These are phyloP conservation scores for Gavialis gangeticus DNA, from an alignment of 2,113 vertebrate genomes.

Conservation along the genomic window DNA sequence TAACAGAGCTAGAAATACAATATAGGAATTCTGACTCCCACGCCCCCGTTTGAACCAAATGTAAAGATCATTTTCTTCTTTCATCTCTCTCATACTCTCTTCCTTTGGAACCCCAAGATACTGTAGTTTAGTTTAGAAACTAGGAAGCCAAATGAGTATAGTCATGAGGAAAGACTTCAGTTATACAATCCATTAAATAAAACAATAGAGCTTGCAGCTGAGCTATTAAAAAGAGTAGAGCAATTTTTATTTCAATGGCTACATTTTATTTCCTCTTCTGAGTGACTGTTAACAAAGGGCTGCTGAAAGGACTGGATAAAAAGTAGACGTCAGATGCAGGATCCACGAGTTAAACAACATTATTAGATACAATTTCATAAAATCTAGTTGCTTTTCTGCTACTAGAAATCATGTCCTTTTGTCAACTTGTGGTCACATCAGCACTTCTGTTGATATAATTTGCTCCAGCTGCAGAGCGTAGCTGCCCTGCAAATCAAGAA, in stretches of 20 bases:
- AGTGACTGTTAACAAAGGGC: slow-evolving; percentile 89
- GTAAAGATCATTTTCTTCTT: slow-evolving; percentile 56
- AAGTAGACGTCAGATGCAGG: slow-evolving; percentile 90
- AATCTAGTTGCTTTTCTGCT: slow-evolving; percentile 90
- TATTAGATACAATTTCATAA: slow-evolving; percentile 93
- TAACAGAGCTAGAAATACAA: not conserved
- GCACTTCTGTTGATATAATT: slow-evolving; percentile 92
- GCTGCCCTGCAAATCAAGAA: slow-evolving; percentile 90
- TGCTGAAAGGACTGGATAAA: slow-evolving; percentile 89
- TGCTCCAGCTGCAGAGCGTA: slow-evolving; percentile 89
- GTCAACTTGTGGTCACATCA: slow-evolving; percentile 92
- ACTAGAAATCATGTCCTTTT: slow-evolving; percentile 92
- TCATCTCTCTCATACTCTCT: slow-evolving; percentile 25
- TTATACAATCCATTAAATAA: slow-evolving; percentile 90
- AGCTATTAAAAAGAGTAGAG: slow-evolving; percentile 90
- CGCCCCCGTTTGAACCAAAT: not conserved
- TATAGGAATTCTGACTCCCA: not conserved
- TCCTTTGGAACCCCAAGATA: slow-evolving; percentile 79
- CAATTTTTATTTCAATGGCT: slow-evolving; percentile 91
- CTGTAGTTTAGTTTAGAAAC: slow-evolving; percentile 83
- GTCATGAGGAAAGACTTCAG: slow-evolving; percentile 88
- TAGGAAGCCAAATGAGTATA: slow-evolving; percentile 86
- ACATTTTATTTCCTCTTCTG: slow-evolving; percentile 91
- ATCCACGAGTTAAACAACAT: slow-evolving; percentile 90
- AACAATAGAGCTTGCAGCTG: slow-evolving; percentile 90